Evolutionary conservation across 2,888 invertebrate species (phyloP), one percentile per base, ranked within the genome.

Genomic region (Drosophila koepferae): DNA sequence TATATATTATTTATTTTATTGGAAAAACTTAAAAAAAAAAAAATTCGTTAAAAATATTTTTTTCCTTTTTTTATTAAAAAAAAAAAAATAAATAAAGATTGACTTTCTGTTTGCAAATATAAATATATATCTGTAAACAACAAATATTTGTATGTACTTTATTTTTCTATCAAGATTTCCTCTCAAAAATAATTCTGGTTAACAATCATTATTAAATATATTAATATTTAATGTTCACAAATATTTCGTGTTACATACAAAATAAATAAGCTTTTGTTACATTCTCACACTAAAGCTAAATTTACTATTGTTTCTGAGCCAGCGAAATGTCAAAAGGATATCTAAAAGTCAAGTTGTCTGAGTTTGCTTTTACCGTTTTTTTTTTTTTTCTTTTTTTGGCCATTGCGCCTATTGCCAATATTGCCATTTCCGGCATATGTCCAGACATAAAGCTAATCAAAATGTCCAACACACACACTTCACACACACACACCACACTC

Each of bases 401-500:
- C 10, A 36, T 18, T 46, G 16, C 62, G 70, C 65, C 59, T 60
- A 59, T 63, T 66, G 65, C 78, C 72, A 77, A 74, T 79, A 59
- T 63, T 63, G 65, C 81, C 72, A 78, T 77, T 79, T 90, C 86
- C 86, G 89, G 86, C 69, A 63, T 75, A 72, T 67, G 79, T 68
- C 64, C 79, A 81, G 81, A 51, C 82, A 88, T 86, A 79, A 73
- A 74, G 85, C 90, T 89, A 85, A 85, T 85, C 85, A 85, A 90
- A 88, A 86, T 88, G 86, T 90, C 85, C 74, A 75, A 73, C 72
- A 77, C 84, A 85, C 63, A 74, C 86, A 72, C 61, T 41, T 49
- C 59, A 48, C 58, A 67, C 69, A 55, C 67, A 54, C 55, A 44
- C 43, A 59, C 46, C 61, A 74, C 49, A 72, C 80, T 69, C 55